Evolutionary conservation across 2,888 invertebrate species (phyloP), one percentile per base, ranked within the genome.

Genomic region (Sminthurinus aureus): DNA sequence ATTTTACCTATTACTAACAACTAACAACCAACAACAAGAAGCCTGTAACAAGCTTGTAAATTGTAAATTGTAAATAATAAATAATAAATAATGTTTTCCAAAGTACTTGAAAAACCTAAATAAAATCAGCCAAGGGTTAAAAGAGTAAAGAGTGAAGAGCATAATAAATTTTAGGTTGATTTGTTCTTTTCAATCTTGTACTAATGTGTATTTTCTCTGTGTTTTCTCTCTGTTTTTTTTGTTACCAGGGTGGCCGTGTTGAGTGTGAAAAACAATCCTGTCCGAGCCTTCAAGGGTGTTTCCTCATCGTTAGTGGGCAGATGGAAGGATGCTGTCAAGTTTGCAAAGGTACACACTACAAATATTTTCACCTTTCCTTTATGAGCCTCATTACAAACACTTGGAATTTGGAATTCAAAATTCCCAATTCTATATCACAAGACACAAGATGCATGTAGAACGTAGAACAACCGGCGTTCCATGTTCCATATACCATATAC

Each of bases 281-380:
- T 90, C 96, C 96, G 82, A 93, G 93, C 89, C 94, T 94, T 89
- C 95, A 96, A 88, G 96, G 96, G 87, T 97, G 97, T 89, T 96
- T 95, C 89, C 94, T 96, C 90, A 91, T 93, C 66, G 90, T 93
- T 79, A 92, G 94, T 88, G 94, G 94, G 90, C 93, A 94, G 69
- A 93, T 93, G 77, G 94, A 94, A 88, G 94, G 94, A 73, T 96
- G 96, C 91, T 90, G 90, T 86, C 93, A 94, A 87, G 94, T 93
- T 89, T 97, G 97, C 91, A 96, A 95, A 93, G 94, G 94, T 94
- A 26, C 24, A 20, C 71, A 12, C 12, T 22, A 18, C 20, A 71
- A 1, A 22, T 71, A 22, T 38, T 38, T 38, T 73, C 73, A n/a
- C 26, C 26, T 73, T 51, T 50, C 75, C 38, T 75, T 75, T 75